These are phyloP conservation scores for Halcyon smyrnensis DNA, from an alignment of 2,797 vertebrate species.

Conservation along the genomic window DNA sequence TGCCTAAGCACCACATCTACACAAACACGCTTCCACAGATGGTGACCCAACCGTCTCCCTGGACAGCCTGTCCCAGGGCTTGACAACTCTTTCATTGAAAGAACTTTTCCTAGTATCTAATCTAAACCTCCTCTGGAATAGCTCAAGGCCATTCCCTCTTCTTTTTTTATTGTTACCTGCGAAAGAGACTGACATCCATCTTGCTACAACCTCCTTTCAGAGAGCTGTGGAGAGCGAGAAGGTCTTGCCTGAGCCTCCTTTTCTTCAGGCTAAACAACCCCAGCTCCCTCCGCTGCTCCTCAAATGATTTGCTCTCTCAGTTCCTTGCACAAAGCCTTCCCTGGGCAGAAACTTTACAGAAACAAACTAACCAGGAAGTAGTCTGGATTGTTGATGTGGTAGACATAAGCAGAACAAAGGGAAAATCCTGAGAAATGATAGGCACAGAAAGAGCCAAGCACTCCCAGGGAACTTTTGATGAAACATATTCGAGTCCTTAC, in stretches of 20 bases:
- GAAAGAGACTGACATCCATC: background rate
- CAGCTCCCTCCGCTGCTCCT: too few relatives aligned
- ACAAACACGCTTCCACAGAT: background rate
- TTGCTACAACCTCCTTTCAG: background rate
- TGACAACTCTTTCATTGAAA: background rate
- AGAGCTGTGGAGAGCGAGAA: accelerated
- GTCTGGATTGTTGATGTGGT: background rate
- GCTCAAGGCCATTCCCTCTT: background rate
- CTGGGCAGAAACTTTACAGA: background rate
- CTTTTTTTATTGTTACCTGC: background rate
- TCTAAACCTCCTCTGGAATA: background rate
- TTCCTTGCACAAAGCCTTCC: too few relatives aligned
- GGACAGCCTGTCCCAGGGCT: background rate
- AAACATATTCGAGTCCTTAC: background rate
- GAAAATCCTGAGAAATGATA: background rate
- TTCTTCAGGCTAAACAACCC: too few relatives aligned
- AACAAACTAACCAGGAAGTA: background rate
- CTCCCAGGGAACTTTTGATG: background rate
- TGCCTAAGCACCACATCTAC: background rate
- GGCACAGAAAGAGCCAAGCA: background rate
- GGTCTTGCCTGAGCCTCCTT: background rate
- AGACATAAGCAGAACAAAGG: background rate
- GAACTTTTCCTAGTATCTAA: background rate
- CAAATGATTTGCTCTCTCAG: too few relatives aligned
- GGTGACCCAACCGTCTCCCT: background rate